Evolutionary conservation across 1,140 invertebrate species (phyloP), one percentile per base, ranked within the genome.

Genomic region (Scylla paramamosain): DNA sequence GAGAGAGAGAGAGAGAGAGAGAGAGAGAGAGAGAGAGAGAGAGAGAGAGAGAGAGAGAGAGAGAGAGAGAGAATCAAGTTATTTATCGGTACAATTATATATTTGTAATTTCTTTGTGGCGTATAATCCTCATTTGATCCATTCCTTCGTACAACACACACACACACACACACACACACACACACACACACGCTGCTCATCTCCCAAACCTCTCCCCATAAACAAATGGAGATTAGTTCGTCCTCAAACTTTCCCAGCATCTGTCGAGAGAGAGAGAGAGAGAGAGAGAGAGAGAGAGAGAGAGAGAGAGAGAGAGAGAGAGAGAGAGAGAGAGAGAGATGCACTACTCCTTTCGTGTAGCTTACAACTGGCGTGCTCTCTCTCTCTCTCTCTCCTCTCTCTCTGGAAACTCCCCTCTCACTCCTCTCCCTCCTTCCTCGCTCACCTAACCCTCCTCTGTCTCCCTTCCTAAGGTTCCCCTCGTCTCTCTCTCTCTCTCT

Each of bases 121-220:
- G 39, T 39, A 6, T 39, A 39, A 39, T 39, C 52, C 52, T 59
- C 10, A 59, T 59, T 14, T 59, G 52, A 59, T 77, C 20, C 67
- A 77, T n/a, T n/a, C 67, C 67, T n/a, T 77, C n/a, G 6, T 20
- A 77, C 67, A n/a, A 77, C 67, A 77, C 67, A n/a, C 67, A 77
- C 67, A 77, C n/a, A 77, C 67, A 77, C 67, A 77, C 67, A 88
- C 86, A 88, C 86, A 88, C 86, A 88, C 86, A 32, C 86, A 88
- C 29, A 32, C 31, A 88, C n/a, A 25, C 83, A 86, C 83, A 86
- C n/a, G 25, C n/a, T 4, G 28, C 28, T 39, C 28, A 29, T 31
- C 83, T 31, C 83, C 28, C n/a, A 83, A 10, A 86, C 83, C 8
- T 39, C 28, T 39, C 16, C 31, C 31, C 8, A 32, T 46, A 88